Conservation (phyloP, 2,888 invertebrate genomes). For the Dryadula phaetusa region DNA sequence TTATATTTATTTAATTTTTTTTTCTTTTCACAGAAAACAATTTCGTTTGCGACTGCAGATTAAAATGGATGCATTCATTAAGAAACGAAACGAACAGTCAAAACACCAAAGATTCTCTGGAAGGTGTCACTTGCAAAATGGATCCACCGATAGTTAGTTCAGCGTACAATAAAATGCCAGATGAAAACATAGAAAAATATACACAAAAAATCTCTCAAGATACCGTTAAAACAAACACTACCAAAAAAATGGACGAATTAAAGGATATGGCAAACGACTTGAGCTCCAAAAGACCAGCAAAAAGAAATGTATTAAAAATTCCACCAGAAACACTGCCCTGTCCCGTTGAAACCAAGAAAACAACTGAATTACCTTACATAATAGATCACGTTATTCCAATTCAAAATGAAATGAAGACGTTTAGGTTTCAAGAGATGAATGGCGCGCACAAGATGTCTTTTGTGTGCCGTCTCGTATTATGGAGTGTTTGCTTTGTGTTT, state of each 20-base stretch:
- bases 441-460: slow-evolving; percentile 52
- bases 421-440: slow-evolving; percentile 71
- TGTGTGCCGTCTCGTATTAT: slow-evolving; percentile 56
- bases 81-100: slow-evolving; percentile 90
- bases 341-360: slow-evolving; percentile 66
- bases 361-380: slow-evolving; percentile 66
- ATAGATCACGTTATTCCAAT: slow-evolving; percentile 75
- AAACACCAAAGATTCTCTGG: slow-evolving; percentile 87
- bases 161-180: slow-evolving; percentile 75
- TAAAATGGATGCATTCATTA: slow-evolving; percentile 91
- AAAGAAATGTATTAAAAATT: slow-evolving; percentile 71
- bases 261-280: slow-evolving; percentile 53
- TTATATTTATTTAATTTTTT: background rate
- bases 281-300: slow-evolving; percentile 62
- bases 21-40: slow-evolving; percentile 88
- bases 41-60: slow-evolving; percentile 92
- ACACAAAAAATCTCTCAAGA: slow-evolving; percentile 55
- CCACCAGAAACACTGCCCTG: slow-evolving; percentile 74
- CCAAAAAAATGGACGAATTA: slow-evolving; percentile 62
- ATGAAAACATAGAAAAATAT: slow-evolving; percentile 60
- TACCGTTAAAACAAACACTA: slow-evolving; percentile 66
- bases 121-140: slow-evolving; percentile 88
- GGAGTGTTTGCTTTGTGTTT: slow-evolving; percentile 66
- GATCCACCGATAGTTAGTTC: slow-evolving; percentile 80
- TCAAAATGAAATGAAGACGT: slow-evolving; percentile 80